A percentile compares a stretch with the other conserved stretches of the same genome.
Conservation (phyloP, 2,797 vertebrate species). For the Dryobates pubescens region DNA sequence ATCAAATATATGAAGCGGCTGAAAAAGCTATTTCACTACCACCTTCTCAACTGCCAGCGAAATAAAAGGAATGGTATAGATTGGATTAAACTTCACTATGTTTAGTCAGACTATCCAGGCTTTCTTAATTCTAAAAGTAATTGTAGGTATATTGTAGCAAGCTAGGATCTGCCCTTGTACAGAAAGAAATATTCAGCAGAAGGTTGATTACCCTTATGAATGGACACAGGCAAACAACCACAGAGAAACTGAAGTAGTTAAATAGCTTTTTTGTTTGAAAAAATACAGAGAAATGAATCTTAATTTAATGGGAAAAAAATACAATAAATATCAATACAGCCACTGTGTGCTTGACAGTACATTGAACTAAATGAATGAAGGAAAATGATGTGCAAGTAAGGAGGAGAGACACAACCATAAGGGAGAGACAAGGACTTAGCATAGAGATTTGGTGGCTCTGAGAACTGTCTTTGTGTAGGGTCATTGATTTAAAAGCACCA, state of each 20-base stretch:
- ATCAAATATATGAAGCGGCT: constrained; percentile 46
- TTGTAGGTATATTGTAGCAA: constrained; percentile 32
- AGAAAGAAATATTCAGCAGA: constrained; percentile 31
- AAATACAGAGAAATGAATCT: not conserved
- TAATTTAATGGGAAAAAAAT: not conserved
- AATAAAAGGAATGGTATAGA: constrained; percentile 47
- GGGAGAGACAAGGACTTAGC: not conserved
- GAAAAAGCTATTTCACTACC: constrained; percentile 36
- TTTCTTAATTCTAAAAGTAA: constrained; percentile 62
- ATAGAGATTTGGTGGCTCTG: not conserved
- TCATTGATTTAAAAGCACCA: not conserved
- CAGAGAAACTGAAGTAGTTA: not conserved
- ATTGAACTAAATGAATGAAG: not conserved
- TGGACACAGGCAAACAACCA: not conserved
- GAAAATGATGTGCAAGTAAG: not conserved
- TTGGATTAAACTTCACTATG: not conserved
- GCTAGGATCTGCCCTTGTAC: constrained; percentile 29
- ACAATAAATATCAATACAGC: not conserved
- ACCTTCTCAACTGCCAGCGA: constrained; percentile 19
- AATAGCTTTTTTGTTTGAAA: not conserved
- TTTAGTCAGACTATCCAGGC: constrained; percentile 29
- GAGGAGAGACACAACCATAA: not conserved
- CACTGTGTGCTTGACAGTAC: not conserved
- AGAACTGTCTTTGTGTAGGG: not conserved
- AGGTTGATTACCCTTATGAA: not conserved